Evolutionary conservation across 2,113 vertebrate genomes (phyloP), one percentile per base, ranked within the genome.

Genomic region (Poecilia latipinna): DNA sequence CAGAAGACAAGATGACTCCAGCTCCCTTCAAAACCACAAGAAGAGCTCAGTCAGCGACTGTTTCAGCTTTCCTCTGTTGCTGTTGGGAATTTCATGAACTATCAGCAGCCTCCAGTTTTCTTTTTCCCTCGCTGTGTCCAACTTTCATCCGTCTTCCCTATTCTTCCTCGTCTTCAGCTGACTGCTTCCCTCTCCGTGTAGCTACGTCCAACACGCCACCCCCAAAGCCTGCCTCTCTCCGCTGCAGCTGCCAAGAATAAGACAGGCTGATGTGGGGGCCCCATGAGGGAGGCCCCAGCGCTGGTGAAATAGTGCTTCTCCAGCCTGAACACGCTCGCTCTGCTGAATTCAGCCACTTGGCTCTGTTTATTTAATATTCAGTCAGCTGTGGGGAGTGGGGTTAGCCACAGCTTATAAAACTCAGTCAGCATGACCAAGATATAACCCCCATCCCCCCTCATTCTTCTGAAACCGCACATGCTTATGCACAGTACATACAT

Each of bases 321-420:
- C 74, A 68, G 87, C 77, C 91, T 75, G 83, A 90, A 76, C 84
- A 74, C 84, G 74, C 84, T 87, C 76, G 65, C 86, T 89, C 70
- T 63, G 72, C 88, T 87, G 86, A 86, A 86, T 89, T 83, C 90
- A 86, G 89, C 90, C 93, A 94, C 92, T 92, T 90, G 72, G 80
- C 88, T 92, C 77, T 95, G 94, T 95, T 94, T 95, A 91, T 94
- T 95, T 95, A 94, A 93, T 93, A 94, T 92, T 89, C 80, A 90
- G 93, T 95, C 93, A 92, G 93, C 91, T 91, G 92, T 92, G 93
- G 92, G 92, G 90, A 92, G 87, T 88, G 79, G 79, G 93, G 93
- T 95, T 94, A 94, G 92, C 94, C 88, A 75, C 93, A 94, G 94
- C 93, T 94, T 93, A 93, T 93, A 93, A 90, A 91, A 93, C 90